phyloP scores from a whole-genome alignment of 2,797 vertebrate species.

The Spatula versicolor region DNA sequence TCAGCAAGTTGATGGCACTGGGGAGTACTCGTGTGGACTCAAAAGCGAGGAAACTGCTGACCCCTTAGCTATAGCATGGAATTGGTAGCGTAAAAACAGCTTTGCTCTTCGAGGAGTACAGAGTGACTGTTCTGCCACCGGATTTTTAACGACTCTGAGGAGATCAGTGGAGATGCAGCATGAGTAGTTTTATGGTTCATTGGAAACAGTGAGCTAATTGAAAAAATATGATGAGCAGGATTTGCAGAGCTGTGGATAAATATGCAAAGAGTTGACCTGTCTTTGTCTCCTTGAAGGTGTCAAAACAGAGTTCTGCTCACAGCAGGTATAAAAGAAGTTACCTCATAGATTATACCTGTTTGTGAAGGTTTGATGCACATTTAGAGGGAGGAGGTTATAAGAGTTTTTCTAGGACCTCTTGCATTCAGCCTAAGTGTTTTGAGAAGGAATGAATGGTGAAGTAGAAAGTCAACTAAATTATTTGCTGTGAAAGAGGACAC shows the following conservation, averaged over 20 bases:
- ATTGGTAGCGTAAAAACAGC: not conserved
- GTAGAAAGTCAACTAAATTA: not conserved
- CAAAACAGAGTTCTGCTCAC: not conserved
- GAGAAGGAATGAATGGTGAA: not conserved
- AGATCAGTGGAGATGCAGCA: not conserved
- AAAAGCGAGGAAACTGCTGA: not conserved
- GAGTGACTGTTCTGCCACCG: not conserved
- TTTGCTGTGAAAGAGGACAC: not conserved
- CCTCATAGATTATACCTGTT: not conserved
- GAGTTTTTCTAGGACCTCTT: not conserved
- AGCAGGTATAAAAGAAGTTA: not conserved
- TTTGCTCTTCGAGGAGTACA: not conserved
- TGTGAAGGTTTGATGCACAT: too few relatives aligned
- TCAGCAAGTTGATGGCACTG: too few relatives aligned
- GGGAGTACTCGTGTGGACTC: fast-evolving
- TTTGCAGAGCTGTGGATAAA: not conserved
- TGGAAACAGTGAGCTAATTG: not conserved
- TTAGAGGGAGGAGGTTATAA: not conserved
- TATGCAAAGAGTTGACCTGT: not conserved
- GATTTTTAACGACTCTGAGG: not conserved
- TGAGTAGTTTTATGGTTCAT: not conserved
- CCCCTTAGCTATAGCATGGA: not conserved
- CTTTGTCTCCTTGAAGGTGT: not conserved
- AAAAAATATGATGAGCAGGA: fast-evolving
- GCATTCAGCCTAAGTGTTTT: not conserved